Conservation (phyloP, 2,113 vertebrate genomes). For the Rhabdornis inornatus region DNA sequence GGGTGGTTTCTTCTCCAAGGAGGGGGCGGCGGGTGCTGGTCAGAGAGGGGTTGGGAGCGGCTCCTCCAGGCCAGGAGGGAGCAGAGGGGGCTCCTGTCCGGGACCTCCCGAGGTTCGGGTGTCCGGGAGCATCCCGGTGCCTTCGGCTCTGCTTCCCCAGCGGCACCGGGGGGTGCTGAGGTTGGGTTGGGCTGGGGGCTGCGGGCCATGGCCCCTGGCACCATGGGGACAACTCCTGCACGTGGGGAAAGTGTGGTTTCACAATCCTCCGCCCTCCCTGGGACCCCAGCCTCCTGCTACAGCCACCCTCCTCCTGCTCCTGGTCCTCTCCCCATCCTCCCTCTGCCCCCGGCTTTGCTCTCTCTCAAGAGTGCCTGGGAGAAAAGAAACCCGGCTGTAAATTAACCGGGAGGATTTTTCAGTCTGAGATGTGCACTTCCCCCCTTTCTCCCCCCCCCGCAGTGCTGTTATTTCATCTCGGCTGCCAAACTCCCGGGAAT, state of each 20-base stretch:
- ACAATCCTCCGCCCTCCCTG: neutral
- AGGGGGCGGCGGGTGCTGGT: neutral
- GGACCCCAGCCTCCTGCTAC: neutral
- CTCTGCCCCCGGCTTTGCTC: neutral
- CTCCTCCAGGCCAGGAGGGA: neutral
- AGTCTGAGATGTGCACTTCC: neutral
- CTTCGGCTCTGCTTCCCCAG: neutral
- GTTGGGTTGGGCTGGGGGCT: neutral
- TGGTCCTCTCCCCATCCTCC: neutral
- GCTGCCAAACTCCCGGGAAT: constrained; percentile 45
- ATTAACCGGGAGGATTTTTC: neutral
- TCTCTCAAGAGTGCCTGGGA: neutral
- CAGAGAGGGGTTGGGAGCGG: neutral
- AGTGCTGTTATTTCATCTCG: neutral
- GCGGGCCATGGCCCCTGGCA: rapidly evolving
- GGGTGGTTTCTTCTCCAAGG: neutral
- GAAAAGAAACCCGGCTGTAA: constrained; percentile 9
- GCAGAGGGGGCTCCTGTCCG: neutral
- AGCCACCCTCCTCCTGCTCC: neutral
- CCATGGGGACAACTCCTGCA: rapidly evolving
- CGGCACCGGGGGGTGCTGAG: neutral
- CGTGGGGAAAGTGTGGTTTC: rapidly evolving
- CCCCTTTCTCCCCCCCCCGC: neutral
- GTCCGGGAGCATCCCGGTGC: neutral
- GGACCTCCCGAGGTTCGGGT: neutral